Percentiles rank a stretch among this genome's conserved stretches.
Conservation (phyloP, 2,888 invertebrate genomes). For the Leptarthrus brevirostris region DNA sequence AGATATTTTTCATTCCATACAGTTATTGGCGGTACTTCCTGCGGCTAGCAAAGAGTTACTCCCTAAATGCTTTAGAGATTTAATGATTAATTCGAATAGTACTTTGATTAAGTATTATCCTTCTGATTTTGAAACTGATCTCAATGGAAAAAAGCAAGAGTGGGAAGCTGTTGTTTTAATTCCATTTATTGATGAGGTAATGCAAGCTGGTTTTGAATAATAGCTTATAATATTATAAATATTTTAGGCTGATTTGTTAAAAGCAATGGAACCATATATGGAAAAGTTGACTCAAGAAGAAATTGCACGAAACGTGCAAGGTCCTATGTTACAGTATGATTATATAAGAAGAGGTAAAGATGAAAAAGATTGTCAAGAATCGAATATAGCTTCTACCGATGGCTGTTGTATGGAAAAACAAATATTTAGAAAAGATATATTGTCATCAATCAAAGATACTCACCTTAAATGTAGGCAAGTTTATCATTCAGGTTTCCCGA, state of each 20-base stretch:
- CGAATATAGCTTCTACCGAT: too few relatives aligned
- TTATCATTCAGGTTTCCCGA: slow-evolving; percentile 86
- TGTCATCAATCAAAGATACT: slow-evolving; percentile 59
- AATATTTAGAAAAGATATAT: slow-evolving; percentile 60
- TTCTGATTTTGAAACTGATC: slow-evolving; percentile 87
- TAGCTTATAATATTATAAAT: slow-evolving; percentile 36
- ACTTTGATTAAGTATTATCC: slow-evolving; percentile 95
- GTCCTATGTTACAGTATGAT: slow-evolving; percentile 86
- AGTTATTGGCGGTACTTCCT: slow-evolving; percentile 88
- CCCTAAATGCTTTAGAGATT: slow-evolving; percentile 79
- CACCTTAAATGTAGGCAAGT: too few relatives aligned
- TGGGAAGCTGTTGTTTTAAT: slow-evolving; percentile 97
- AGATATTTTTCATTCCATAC: slow-evolving; percentile 56
- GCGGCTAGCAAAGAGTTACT: slow-evolving; percentile 84
- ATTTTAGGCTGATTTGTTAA: slow-evolving; percentile 73
- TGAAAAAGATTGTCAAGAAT: slow-evolving; percentile 77
- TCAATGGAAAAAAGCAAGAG: slow-evolving; percentile 95
- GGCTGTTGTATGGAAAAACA: slow-evolving; percentile 60
- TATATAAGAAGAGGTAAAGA: slow-evolving; percentile 75
- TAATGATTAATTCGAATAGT: slow-evolving; percentile 79
- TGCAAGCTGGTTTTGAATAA: not conserved
- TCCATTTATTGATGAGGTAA: slow-evolving; percentile 90
- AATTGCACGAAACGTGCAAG: slow-evolving; percentile 80
- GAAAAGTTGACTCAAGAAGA: slow-evolving; percentile 77
- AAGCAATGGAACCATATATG: slow-evolving; percentile 80